Evolutionary conservation across 2,113 vertebrate species (phyloP), one percentile per base, ranked within the genome.

Genomic region (Bucco capensis): DNA sequence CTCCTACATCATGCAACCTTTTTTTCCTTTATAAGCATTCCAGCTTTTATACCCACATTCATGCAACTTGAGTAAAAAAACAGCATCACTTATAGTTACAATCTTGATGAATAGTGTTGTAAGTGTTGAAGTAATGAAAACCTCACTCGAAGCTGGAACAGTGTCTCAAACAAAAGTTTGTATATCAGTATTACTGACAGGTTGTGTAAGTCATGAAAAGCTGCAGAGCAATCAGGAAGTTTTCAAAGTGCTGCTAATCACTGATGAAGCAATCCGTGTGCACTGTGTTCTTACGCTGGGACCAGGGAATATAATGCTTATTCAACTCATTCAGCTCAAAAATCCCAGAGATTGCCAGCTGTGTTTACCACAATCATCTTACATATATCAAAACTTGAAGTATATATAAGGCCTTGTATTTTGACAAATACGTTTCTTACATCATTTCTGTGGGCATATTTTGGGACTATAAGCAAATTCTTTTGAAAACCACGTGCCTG

Each of bases 311-410:
- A 53, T 11, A 57, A 27, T 24, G 16, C 18, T 73, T 78, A 24
- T 49, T 87, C 25, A 76, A 58, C 8, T 72, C 9, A 19, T 33
- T 88, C 30, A 82, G 18, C 23, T 76, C 23, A 30, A 58, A 81
- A 25, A 8, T 0, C 7, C 7, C 12, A 22, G 30, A 56, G 35
- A 9, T 62, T 2, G 1, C 33, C 42, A 47, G 14, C 1, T 44
- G 19, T 15, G 6, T 57, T 92, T 86, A 18, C 40, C 53, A 33
- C 18, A 33, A 16, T 60, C n/a, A n/a, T 51, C 27, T 71, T 57
- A 53, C 6, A 4, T 69, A 6, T 5, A 31, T 78, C 53, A 74
- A 81, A 19, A 58, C 11, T 4, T 53, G 31, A 9, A 64, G 13
- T 40, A 14, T 13, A 35, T 40, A 14, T 13, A 35, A 71, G n/a